A percentile compares a stretch with the other conserved stretches of the same genome.
These are phyloP conservation scores for Desmodus rotundus DNA, from an alignment of 2,113 vertebrate species.

Conservation along the genomic window DNA sequence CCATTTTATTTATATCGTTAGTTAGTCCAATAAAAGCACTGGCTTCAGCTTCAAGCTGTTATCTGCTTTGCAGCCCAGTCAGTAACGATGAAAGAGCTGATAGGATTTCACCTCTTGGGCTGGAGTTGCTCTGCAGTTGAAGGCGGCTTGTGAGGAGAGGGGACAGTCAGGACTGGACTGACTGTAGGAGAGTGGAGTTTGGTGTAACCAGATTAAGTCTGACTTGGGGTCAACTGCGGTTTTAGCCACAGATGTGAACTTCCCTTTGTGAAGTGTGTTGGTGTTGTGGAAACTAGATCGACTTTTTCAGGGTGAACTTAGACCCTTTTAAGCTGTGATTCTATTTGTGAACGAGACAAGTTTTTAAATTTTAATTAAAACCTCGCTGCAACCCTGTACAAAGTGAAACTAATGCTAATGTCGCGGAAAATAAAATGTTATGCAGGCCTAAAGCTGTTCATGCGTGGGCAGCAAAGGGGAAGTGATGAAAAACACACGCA, in stretches of 20 bases:
- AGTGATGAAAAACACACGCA: neutral
- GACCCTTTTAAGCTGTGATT: neutral
- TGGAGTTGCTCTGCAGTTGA: neutral
- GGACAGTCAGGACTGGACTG: neutral
- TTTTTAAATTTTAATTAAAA: neutral
- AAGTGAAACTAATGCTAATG: neutral
- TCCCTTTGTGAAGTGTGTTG: neutral
- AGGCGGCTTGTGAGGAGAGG: neutral
- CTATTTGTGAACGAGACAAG: neutral
- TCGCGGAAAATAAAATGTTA: neutral
- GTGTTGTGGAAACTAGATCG: neutral
- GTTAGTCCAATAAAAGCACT: slow-evolving; percentile 79
- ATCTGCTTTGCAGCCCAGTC: slow-evolving; percentile 66
- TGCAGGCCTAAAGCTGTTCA: neutral
- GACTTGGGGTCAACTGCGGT: neutral
- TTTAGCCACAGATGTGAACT: neutral
- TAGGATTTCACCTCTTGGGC: slow-evolving; percentile 16
- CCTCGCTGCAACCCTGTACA: neutral
- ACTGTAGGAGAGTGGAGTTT: neutral
- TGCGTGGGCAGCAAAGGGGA: neutral
- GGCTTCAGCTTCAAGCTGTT: slow-evolving; percentile 73
- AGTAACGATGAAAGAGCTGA: slow-evolving; percentile 77
- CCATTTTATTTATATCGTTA: slow-evolving; percentile 84
- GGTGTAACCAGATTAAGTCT: neutral
- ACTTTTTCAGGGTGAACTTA: neutral